phyloP scores from a whole-genome alignment of 2,113 vertebrate species.

The Narcine bancroftii region DNA sequence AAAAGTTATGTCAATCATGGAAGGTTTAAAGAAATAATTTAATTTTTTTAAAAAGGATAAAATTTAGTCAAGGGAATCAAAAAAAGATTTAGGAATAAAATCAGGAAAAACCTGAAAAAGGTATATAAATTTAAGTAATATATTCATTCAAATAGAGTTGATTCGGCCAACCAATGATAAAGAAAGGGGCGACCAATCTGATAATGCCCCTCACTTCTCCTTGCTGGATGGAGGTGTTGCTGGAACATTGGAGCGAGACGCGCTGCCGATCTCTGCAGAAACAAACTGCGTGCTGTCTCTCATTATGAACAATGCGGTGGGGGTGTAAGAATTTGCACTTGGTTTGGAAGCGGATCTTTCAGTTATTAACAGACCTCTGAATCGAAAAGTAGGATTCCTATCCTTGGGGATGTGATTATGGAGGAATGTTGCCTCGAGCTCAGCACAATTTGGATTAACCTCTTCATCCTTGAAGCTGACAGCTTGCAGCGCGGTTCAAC shows the following conservation, averaged over 20 bases:
- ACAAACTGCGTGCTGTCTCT: neutral
- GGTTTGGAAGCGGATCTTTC: constrained; percentile 6
- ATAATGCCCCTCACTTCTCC: no score
- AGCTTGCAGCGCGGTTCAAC: neutral
- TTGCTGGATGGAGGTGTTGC: neutral
- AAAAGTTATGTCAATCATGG: no score
- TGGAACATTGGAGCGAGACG: no score
- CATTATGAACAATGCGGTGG: neutral
- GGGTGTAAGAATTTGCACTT: constrained; percentile 16
- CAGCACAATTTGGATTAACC: neutral
- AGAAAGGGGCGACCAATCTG: no score
- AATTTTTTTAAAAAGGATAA: no score
- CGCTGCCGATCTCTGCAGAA: neutral
- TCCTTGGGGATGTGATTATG: constrained; percentile 17
- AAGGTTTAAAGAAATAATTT: no score
- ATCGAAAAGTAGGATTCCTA: neutral
- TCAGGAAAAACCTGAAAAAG: no score
- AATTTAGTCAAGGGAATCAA: no score
- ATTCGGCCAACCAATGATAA: no score
- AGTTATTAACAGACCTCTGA: neutral
- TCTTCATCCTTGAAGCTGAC: neutral
- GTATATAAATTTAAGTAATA: no score
- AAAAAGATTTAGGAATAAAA: no score
- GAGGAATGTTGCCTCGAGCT: neutral
- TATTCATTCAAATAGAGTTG: no score